A percentile compares a stretch with the other conserved stretches of the same genome.
Conservation (phyloP, 30 jellyfish, hydroid and myxozoan genomes). For the Chrysaora quinquecirrha region DNA sequence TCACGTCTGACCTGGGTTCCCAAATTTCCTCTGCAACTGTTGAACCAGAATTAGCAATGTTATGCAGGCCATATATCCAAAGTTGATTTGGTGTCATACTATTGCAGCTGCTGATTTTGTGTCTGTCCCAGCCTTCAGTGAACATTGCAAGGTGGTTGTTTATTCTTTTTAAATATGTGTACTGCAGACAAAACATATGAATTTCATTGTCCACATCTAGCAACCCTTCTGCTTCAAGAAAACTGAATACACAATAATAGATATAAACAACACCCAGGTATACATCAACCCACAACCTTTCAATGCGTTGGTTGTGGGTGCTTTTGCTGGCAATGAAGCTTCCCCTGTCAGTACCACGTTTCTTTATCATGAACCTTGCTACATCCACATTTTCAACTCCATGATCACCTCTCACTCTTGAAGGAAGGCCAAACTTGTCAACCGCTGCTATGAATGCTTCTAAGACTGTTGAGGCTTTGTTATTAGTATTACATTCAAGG, state of each 20-base stretch:
- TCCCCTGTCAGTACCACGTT: slow-evolving; percentile 51
- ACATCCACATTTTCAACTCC: slow-evolving; percentile 59
- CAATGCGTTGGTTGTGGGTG: slow-evolving; percentile 50
- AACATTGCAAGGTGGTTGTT: background rate
- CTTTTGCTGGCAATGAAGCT: slow-evolving; percentile 67
- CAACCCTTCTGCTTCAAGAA: background rate
- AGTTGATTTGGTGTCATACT: background rate
- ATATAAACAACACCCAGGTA: background rate
- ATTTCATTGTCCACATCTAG: background rate
- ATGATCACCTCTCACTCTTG: slow-evolving; percentile 44
- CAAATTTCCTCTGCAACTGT: background rate
- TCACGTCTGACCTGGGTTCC: background rate
- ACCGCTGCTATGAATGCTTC: slow-evolving; percentile 25
- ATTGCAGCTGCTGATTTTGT: slow-evolving; percentile 1
- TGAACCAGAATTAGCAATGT: background rate
- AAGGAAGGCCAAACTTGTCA: slow-evolving; percentile 52
- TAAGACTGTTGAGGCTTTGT: slow-evolving; percentile 40
- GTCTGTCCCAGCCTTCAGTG: background rate
- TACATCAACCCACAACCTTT: background rate
- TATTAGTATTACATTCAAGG: slow-evolving; percentile 24
- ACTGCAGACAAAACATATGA: background rate
- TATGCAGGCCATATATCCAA: background rate
- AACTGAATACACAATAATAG: background rate
- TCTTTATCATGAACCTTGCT: slow-evolving; percentile 42
- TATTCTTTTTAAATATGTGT: background rate